Evolutionary conservation across 2,888 invertebrate species (phyloP).

Genomic region (Mythimna vitellina): DNA sequence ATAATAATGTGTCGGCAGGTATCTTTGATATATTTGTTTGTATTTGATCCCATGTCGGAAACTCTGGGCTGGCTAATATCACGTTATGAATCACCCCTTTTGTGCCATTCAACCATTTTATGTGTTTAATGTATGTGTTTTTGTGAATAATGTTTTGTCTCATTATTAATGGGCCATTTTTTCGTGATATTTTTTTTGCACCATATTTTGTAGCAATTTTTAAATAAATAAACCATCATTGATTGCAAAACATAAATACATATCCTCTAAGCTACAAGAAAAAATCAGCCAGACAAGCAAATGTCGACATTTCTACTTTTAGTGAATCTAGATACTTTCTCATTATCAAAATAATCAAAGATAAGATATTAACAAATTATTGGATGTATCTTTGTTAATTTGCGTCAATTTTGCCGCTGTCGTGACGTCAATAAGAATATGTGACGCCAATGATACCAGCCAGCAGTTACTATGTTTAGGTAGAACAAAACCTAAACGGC

Average conservation of each 20-base stretch:
- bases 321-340: not conserved
- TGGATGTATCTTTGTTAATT: not conserved
- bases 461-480: not conserved
- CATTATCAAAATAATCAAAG: constrained; percentile 4
- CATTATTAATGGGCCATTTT: constrained; percentile 41
- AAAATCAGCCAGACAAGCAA: too few relatives aligned
- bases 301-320: not conserved
- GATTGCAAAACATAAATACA: too few relatives aligned
- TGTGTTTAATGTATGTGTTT: constrained; percentile 50
- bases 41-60: constrained; percentile 63
- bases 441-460: constrained; percentile 24
- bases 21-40: constrained; percentile 63
- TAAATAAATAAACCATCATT: too few relatives aligned
- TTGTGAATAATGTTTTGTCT: constrained; percentile 53
- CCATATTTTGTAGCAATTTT: too few relatives aligned
- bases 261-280: too few relatives aligned
- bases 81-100: constrained; percentile 51
- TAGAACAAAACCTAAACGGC: too few relatives aligned
- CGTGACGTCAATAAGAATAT: constrained; percentile 35
- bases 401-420: constrained; percentile 10
- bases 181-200: constrained; percentile 4
- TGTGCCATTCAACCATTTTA: constrained; percentile 50
- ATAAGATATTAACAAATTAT: not conserved
- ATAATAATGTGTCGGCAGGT: constrained; percentile 58
- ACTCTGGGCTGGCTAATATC: constrained; percentile 34